A percentile compares a stretch with the other conserved stretches of the same genome.
These are phyloP conservation scores for Euproctis similis DNA, from an alignment of 2,888 invertebrate genomes.

Conservation along the genomic window DNA sequence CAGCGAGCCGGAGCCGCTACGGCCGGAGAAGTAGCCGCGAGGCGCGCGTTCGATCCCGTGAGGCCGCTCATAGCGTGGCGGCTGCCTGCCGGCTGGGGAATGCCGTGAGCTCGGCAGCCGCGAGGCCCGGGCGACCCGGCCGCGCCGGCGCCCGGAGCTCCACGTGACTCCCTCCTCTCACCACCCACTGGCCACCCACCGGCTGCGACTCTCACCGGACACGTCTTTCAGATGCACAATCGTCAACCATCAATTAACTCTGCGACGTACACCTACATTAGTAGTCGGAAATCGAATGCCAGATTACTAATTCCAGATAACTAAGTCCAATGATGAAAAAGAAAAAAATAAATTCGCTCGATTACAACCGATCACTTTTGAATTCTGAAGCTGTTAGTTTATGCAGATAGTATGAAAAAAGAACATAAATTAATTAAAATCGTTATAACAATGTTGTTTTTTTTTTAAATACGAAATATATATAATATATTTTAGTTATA, in stretches of 20 bases:
- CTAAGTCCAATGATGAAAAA: conserved; percentile 17
- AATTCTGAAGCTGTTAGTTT: no score
- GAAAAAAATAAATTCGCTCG: no score
- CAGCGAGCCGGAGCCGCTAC: conserved; percentile 53
- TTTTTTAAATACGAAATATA: no score
- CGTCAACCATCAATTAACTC: conserved; percentile 59
- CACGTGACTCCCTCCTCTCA: conserved; percentile 45
- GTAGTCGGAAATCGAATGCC: conserved; percentile 34
- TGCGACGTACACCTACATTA: conserved; percentile 28
- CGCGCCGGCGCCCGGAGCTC: conserved; percentile 65
- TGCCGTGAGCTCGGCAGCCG: conserved; percentile 58
- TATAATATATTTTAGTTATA: no score
- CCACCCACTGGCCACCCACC: conserved; percentile 23
- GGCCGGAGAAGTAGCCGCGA: conserved; percentile 53
- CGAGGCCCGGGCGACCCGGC: conserved; percentile 58
- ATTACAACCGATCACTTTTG: no score
- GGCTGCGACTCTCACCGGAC: conserved; percentile 38
- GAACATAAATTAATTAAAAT: no score
- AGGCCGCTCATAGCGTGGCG: conserved; percentile 54
- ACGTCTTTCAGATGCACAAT: conserved; percentile 64
- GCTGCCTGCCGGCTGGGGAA: conserved; percentile 59
- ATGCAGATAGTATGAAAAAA: no score
- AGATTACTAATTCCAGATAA: conserved; percentile 31
- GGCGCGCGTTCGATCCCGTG: conserved; percentile 38
- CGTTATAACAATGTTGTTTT: no score